Percentiles rank a stretch among this genome's conserved stretches.
Evolutionary conservation across 2,113 vertebrate species (phyloP).

Genomic region (Gadus macrocephalus): DNA sequence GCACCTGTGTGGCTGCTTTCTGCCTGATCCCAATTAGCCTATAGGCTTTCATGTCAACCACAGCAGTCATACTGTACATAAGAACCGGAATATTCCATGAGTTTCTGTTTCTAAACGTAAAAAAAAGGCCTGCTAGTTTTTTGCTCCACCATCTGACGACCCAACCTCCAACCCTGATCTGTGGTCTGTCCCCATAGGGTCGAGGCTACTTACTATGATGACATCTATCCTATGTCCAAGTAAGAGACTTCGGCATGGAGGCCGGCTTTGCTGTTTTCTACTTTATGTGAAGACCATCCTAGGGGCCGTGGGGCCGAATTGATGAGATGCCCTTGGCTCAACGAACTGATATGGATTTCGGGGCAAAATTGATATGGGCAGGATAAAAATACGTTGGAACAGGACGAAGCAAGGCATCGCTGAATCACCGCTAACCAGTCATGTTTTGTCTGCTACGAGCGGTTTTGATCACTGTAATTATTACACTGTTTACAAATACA

Average conservation of each 20-base stretch:
- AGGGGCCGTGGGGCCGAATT: neutral
- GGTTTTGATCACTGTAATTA: slow-evolving; percentile 21
- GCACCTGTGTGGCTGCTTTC: neutral
- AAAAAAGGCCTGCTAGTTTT: neutral
- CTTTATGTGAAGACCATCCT: slow-evolving; percentile 1
- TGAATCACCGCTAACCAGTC: slow-evolving; percentile 9
- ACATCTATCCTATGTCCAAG: slow-evolving; percentile 68
- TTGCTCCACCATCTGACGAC: slow-evolving; percentile 34
- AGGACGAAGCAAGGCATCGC: slow-evolving; percentile 4
- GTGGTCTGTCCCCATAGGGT: slow-evolving; percentile 56
- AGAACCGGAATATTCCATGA: no score
- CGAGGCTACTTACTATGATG: slow-evolving; percentile 66
- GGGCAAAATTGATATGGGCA: slow-evolving; percentile 1
- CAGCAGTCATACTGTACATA: no score
- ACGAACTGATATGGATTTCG: neutral
- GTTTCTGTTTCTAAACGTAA: no score
- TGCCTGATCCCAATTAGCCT: neutral
- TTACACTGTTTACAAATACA: no score
- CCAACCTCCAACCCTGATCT: slow-evolving; percentile 18
- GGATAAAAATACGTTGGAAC: no score
- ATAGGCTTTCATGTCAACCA: neutral
- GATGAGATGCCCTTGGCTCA: slow-evolving; percentile 9
- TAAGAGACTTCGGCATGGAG: slow-evolving; percentile 65
- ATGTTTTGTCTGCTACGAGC: slow-evolving; percentile 12
- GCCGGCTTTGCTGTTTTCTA: slow-evolving; percentile 19